Evolutionary conservation across 1,140 invertebrate species (phyloP), one percentile per base, ranked within the genome.

Genomic region (Chironomus tepperi): DNA sequence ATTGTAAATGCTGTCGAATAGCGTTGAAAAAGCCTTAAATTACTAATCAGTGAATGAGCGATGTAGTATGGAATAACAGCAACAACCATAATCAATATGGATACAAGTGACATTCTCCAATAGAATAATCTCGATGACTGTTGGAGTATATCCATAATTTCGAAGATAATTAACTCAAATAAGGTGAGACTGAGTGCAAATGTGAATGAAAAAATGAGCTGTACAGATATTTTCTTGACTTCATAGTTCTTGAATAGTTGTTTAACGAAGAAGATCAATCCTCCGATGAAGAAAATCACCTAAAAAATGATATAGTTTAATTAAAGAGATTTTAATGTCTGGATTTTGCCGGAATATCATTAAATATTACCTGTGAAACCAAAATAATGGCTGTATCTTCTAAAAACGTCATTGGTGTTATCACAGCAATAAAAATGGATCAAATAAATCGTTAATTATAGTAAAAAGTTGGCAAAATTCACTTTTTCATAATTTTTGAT

Each of bases 131-230:
- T 88, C 24, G 96, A 98, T 83, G 95, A 98, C 81, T 82, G 87
- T 80, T 98, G 94, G 75, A 99, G 84, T 76, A 98, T 88, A 67
- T 92, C 97, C 73, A 98, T 84, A 80, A 99, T 99, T 87, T 99
- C 98, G 87, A 99, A 99, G 82, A 99, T 99, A 76, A 99, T 99
- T 24, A 99, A 86, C 83, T 99, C 98, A 85, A 99, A 99, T 95
- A 99, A 98, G 6, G 96, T 98, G 81, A 98, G 98, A 15, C 97
- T 99, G 3, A 99, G 84, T 6, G 98, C 92, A 83, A 99, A 98
- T 64, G 97, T 99, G 7, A 93, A 88, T 0, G 97, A 98, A 83
- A 99, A 99, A 79, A 99, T 95, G 3, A 99, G 84, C 81, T 99
- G 94, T 7, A 99, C 96, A 72, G 96, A 84, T 76, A 90, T 89